Base-by-base conservation (phyloP, 2,113 vertebrate species). In the Cyanocitta stelleri region DNA sequence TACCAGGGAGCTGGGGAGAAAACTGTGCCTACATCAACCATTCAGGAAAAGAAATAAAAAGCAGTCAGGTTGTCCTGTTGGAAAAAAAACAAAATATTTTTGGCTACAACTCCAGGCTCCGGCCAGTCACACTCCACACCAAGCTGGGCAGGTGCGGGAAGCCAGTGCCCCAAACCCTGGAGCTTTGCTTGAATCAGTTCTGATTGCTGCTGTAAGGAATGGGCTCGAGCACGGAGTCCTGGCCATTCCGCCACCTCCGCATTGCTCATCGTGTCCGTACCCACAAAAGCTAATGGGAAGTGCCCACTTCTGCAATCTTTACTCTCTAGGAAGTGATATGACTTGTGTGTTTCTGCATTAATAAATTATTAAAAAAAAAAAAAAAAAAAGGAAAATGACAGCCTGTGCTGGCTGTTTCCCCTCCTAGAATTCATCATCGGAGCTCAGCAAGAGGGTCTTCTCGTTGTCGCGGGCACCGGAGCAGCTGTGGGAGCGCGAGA, bases 391-490 rank as follows among this genome's bases (percentile, higher is more conserved):
- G 48, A 86, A 89, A 93, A 72, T 3, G n/a, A 55, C 61, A 86
- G 93, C 86, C 83, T 81, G 16, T 46, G 51, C 35, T 30, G 94
- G 83, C 75, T 56, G 55, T 32, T 78, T 68, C 17, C 7, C 41
- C 56, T 71, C 79, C 98, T 97, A 99, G 97, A 99, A 99, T 90
- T 99, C 99, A 10, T 99, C 99, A 0, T 99, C 99, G 0, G 99
- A 99, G 97, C 99, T 99, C 91, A 99, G 98, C 95, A 99, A 97
- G 48, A 99, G 98, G 15, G 99, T 99, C 97, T 99, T 99, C 96
- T 99, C 99, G 0, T 98, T 98, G 97, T 99, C 99, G 0, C 98
- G 98, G 81, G 98, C 90, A 6, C 98, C 98, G 3, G 98, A 96
- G 95, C 98, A 98, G 94, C 99, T 99, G 97, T 99, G 99, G 89